Percentiles rank a stretch among this genome's conserved stretches.
Evolutionary conservation across 2,113 vertebrate genomes (phyloP).

Genomic region (Seriola quinqueradiata): DNA sequence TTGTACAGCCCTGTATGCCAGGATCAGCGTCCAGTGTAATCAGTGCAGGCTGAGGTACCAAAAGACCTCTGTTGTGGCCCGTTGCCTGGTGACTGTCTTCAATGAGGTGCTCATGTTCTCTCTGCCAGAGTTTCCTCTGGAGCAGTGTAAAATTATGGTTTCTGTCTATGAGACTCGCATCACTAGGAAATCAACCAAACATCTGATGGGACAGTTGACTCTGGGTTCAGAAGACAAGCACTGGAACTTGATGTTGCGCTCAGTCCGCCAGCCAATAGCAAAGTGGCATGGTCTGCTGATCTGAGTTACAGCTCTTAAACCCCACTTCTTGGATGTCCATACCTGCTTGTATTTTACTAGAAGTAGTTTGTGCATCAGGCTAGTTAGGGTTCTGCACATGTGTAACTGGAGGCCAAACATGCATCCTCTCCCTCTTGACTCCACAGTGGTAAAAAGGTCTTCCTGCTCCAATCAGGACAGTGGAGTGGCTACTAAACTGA

Average conservation of each 20-base stretch:
- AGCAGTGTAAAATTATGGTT: slow-evolving; percentile 77
- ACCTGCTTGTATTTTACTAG: not conserved
- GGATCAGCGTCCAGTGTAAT: slow-evolving; percentile 82
- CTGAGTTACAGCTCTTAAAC: slow-evolving; percentile 25
- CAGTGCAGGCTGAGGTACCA: slow-evolving; percentile 81
- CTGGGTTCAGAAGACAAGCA: slow-evolving; percentile 77
- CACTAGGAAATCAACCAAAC: slow-evolving; percentile 65
- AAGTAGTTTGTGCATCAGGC: not conserved
- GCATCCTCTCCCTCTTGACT: not conserved
- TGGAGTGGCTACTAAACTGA: not conserved
- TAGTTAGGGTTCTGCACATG: not conserved
- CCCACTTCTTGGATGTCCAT: not conserved
- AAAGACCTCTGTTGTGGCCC: slow-evolving; percentile 75
- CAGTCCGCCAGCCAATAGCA: slow-evolving; percentile 84
- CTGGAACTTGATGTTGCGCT: slow-evolving; percentile 83
- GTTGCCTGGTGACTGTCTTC: slow-evolving; percentile 79
- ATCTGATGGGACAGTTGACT: slow-evolving; percentile 79
- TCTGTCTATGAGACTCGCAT: slow-evolving; percentile 77
- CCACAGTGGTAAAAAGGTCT: not conserved
- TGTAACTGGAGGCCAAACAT: not conserved
- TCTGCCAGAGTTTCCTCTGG: slow-evolving; percentile 74
- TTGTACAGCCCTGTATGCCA: slow-evolving; percentile 78
- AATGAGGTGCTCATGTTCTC: slow-evolving; percentile 85
- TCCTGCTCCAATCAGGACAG: too few species aligned
- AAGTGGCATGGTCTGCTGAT: slow-evolving; percentile 84